These are phyloP conservation scores for Entomobrya multifasciata DNA, from an alignment of 2,888 invertebrate species.

Conservation along the genomic window DNA sequence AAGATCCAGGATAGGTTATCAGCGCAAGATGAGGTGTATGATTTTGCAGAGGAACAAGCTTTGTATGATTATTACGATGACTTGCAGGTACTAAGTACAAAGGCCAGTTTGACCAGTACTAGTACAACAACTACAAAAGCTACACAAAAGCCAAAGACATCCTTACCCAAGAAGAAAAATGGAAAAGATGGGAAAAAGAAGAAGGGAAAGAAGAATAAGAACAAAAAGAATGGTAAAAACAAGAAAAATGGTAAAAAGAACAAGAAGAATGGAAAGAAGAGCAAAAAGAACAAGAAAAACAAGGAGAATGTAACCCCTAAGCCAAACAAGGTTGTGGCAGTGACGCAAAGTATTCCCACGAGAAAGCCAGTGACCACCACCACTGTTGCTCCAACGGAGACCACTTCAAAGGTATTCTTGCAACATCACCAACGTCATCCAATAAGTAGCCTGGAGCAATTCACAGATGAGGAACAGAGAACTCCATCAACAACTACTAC, in stretches of 20 bases:
- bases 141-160: constrained; percentile 60
- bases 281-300: constrained; percentile 36
- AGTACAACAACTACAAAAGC: constrained; percentile 63
- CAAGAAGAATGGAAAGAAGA: constrained; percentile 55
- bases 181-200: constrained; percentile 25
- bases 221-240: constrained; percentile 35
- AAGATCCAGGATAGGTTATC: constrained; percentile 76
- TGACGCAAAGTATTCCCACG: constrained; percentile 57
- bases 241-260: constrained; percentile 54
- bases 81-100: constrained; percentile 66
- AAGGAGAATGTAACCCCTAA: constrained; percentile 31
- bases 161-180: constrained; percentile 50
- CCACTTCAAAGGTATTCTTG: constrained; percentile 38
- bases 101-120: constrained; percentile 65
- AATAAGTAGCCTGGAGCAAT: constrained; percentile 62
- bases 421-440: constrained; percentile 72
- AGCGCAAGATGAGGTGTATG: constrained; percentile 63
- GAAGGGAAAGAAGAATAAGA: constrained; percentile 58
- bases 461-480: constrained; percentile 13
- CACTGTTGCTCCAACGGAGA: constrained; percentile 9
- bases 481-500: constrained; percentile 4
- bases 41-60: constrained; percentile 46
- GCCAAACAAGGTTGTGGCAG: constrained; percentile 25
- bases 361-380: constrained; percentile 52
- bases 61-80: constrained; percentile 59